Percentiles rank a stretch among this genome's conserved stretches.
Evolutionary conservation across 2,888 invertebrate species (phyloP).

Genomic region (Spialia ferax): DNA sequence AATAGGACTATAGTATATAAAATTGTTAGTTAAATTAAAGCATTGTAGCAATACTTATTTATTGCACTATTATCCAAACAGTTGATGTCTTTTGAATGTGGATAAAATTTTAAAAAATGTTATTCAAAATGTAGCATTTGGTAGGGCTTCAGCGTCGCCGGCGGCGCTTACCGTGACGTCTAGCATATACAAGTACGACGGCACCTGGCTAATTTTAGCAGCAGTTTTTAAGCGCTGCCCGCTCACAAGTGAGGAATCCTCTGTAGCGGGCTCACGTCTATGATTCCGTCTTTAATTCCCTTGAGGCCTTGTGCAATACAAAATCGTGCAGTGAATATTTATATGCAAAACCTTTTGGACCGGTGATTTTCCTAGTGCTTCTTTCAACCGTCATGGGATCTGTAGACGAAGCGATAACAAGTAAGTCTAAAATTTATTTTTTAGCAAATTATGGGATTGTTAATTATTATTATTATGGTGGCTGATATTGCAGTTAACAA

Average conservation of each 20-base stretch:
- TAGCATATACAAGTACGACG: conserved; percentile 44
- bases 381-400: conserved; percentile 62
- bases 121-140: conserved; percentile 44
- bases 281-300: conserved; percentile 39
- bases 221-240: conserved; percentile 57
- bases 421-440: conserved; percentile 58
- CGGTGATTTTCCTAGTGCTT: conserved; percentile 53
- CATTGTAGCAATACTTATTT: no score
- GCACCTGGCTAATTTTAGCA: conserved; percentile 73
- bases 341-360: conserved; percentile 39
- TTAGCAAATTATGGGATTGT: background rate
- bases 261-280: conserved; percentile 68
- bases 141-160: conserved; percentile 44
- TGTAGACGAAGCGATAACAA: conserved; percentile 62
- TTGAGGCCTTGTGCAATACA: conserved; percentile 43
- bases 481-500: conserved; percentile 17
- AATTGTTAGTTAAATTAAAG: no score
- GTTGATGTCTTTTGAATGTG: no score
- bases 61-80: no score
- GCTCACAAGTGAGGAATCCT: conserved; percentile 61
- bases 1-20: background rate
- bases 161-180: conserved; percentile 49
- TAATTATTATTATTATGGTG: conserved; percentile 19
- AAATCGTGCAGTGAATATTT: conserved; percentile 27
- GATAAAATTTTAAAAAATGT: background rate